phyloP scores from a whole-genome alignment of 2,797 vertebrate species.

The Pangasius sanitwongsei region DNA sequence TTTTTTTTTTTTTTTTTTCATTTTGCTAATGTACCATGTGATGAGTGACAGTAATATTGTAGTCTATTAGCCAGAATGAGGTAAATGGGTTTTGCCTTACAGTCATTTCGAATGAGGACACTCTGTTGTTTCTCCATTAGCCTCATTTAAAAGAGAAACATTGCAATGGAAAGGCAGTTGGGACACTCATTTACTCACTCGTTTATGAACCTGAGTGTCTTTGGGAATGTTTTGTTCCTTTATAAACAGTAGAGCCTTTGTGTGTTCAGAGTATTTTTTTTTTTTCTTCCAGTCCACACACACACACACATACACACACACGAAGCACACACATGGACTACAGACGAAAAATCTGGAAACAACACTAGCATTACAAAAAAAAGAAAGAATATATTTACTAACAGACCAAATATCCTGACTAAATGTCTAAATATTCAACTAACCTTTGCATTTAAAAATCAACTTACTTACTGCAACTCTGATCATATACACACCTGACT shows the following conservation, averaged over 20 bases:
- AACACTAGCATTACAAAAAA: background rate
- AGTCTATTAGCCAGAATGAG: conserved; percentile 43
- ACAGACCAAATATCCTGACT: background rate
- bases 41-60: conserved; percentile 56
- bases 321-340: background rate
- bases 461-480: background rate
- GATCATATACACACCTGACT: background rate
- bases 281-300: conserved; percentile 2
- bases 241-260: conserved; percentile 73
- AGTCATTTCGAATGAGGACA: conserved; percentile 46
- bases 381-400: background rate
- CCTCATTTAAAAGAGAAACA: conserved; percentile 61
- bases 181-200: conserved; percentile 73
- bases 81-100: conserved; percentile 50
- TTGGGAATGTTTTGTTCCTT: conserved; percentile 72
- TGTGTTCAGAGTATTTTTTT: conserved; percentile 68
- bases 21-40: conserved; percentile 6
- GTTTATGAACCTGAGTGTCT: conserved; percentile 72
- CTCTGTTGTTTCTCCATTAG: conserved; percentile 74
- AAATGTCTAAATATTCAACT: background rate
- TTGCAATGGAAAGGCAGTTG: conserved; percentile 66
- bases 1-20: background rate
- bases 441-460: background rate
- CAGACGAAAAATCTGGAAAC: background rate
- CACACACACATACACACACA: background rate